A percentile compares a stretch with the other conserved stretches of the same genome.
Evolutionary conservation across 1,140 invertebrate genomes (phyloP).

Genomic region (roundworm (Caenorhabditis elegans)): WBcel235 BX284604.4:6048501-6049000

Average conservation of each 20-base stretch:
- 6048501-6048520: background rate
- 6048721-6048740: background rate
- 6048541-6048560: background rate
- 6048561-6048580: slow-evolving; percentile 17
- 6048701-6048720: background rate
- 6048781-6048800: background rate
- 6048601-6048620: background rate
- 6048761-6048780: slow-evolving; percentile 8
- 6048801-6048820: background rate
- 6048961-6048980: slow-evolving; percentile 18
- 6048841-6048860: background rate
- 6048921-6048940: background rate
- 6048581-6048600: slow-evolving; percentile 17
- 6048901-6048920: background rate
- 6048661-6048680: background rate
- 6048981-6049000: too few relatives aligned
- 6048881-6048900: background rate
- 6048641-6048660: background rate
- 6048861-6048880: background rate
- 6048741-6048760: too few relatives aligned
- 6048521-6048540: slow-evolving; percentile 2
- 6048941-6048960: background rate
- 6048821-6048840: background rate
- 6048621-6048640: background rate
- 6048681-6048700: background rate